Conservation (phyloP, 2,888 invertebrate species). For the Eueremaeus valkanovi region DNA sequence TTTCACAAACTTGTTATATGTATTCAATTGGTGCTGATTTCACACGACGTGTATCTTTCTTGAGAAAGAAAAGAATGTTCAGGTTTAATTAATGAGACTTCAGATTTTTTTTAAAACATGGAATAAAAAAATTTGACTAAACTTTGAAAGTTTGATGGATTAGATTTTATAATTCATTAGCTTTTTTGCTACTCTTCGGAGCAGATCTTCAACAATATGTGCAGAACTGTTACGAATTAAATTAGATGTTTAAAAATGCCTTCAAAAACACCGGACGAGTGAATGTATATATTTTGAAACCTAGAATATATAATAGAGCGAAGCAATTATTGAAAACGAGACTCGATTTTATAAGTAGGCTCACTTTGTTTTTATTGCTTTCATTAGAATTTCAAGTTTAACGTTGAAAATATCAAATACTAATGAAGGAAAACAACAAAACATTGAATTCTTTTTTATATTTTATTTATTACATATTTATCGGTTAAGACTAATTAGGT, state of each 20-base stretch:
- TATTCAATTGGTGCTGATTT: conserved; percentile 7
- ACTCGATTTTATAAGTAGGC: neutral
- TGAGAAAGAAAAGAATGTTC: neutral
- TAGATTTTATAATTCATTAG: neutral
- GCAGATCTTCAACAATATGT: neutral
- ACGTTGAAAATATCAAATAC: neutral
- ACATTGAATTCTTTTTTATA: neutral
- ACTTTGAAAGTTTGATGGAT: neutral
- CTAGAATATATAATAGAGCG: too few species aligned
- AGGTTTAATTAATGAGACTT: neutral
- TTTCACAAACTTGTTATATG: neutral
- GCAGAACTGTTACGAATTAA: conserved; percentile 6
- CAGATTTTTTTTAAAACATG: neutral
- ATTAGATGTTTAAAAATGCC: neutral
- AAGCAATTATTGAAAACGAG: conserved; percentile 6
- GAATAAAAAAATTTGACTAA: neutral
- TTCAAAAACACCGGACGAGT: neutral
- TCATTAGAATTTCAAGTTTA: neutral
- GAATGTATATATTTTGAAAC: too few species aligned
- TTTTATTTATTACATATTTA: neutral
- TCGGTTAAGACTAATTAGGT: too few species aligned
- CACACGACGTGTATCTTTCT: neutral
- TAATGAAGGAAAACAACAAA: neutral
- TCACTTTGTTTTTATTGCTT: neutral
- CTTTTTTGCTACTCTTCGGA: neutral